Evolutionary conservation across 2,888 invertebrate genomes (phyloP).

Genomic region (Tigriopus californicus): DNA sequence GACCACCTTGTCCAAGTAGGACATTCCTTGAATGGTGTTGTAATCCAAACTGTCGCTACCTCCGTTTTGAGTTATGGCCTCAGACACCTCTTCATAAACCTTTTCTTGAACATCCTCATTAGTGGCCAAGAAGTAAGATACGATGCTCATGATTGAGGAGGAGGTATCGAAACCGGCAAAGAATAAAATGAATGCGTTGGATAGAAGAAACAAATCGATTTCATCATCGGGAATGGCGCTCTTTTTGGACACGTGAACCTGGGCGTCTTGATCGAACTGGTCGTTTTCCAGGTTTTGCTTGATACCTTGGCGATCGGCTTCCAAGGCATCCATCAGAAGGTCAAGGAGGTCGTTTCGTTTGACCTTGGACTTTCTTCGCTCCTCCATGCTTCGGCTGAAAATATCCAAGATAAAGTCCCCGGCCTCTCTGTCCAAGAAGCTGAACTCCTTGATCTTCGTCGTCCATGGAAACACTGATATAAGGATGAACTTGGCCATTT

Average conservation of each 20-base stretch:
- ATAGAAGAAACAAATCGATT: not conserved
- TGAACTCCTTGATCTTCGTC: no score
- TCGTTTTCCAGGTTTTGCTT: not conserved
- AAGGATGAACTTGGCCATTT: no score
- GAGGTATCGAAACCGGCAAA: slow-evolving; percentile 15
- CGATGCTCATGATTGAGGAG: not conserved
- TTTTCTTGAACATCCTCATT: slow-evolving; percentile 7
- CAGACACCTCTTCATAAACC: slow-evolving; percentile 5
- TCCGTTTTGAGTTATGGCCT: not conserved
- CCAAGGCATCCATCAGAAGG: not conserved
- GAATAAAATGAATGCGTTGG: slow-evolving; percentile 3
- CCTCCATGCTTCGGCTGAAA: not conserved
- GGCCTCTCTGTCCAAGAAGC: not conserved
- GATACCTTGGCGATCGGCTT: no score
- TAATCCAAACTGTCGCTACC: slow-evolving; percentile 2
- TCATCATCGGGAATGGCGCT: not conserved
- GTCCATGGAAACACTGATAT: no score
- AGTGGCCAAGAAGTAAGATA: not conserved
- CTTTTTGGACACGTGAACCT: not conserved
- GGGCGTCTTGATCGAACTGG: not conserved
- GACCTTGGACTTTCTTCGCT: not conserved
- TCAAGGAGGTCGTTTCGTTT: not conserved
- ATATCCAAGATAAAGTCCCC: not conserved
- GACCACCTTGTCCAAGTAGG: slow-evolving; percentile 8
- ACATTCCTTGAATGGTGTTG: not conserved